Evolutionary conservation across 2,888 invertebrate genomes (phyloP).

Genomic region (Aleiodes alternator): DNA sequence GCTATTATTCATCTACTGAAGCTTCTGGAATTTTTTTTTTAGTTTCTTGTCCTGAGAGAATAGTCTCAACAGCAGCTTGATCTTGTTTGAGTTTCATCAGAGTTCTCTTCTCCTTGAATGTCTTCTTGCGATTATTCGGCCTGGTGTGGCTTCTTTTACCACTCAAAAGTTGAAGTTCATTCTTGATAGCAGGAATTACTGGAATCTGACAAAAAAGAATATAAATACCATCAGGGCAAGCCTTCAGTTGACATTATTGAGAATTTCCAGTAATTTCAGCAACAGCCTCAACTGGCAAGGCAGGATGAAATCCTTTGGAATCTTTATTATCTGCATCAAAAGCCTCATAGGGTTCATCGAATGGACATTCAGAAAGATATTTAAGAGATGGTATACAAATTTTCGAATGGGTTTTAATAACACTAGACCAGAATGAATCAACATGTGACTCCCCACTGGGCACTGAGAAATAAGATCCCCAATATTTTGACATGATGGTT

Average conservation of each 20-base stretch:
- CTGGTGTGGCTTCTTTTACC: constrained; percentile 54
- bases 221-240: constrained; percentile 24
- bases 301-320: constrained; percentile 74
- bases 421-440: constrained; percentile 79
- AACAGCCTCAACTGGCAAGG: constrained; percentile 54
- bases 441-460: constrained; percentile 68
- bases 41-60: constrained; percentile 51
- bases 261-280: constrained; percentile 38
- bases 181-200: constrained; percentile 77
- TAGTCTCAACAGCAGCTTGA: constrained; percentile 59
- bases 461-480: constrained; percentile 83
- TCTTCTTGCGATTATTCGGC: constrained; percentile 64
- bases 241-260: constrained; percentile 8
- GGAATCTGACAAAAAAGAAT: constrained; percentile 74
- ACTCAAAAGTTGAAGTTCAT: constrained; percentile 72
- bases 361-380: constrained; percentile 76
- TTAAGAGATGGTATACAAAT: constrained; percentile 82
- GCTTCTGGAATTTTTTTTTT: neutral
- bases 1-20: neutral
- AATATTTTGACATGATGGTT: constrained; percentile 78
- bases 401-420: constrained; percentile 81
- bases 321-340: constrained; percentile 60
- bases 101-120: constrained; percentile 78
- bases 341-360: constrained; percentile 70
- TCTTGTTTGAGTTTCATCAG: constrained; percentile 76